Percentiles rank a stretch among this genome's conserved stretches.
Conservation (phyloP, 2,113 vertebrate species). For the Notiomystis cincta region DNA sequence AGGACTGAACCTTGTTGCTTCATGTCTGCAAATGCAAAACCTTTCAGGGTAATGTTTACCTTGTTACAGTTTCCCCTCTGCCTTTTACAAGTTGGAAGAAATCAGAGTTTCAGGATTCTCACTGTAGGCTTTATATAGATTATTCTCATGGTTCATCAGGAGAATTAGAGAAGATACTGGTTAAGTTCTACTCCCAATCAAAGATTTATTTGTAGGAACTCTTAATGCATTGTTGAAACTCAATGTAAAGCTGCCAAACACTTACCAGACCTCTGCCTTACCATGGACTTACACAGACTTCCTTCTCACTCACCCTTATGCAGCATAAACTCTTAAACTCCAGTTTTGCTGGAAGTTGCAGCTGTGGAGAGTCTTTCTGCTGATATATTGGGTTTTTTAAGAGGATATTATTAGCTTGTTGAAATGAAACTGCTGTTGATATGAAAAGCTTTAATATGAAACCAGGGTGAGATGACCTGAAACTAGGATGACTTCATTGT, state of each 20-base stretch:
- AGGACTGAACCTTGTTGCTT: neutral
- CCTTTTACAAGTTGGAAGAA: neutral
- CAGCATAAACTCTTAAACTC: constrained; percentile 39
- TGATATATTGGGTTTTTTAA: constrained; percentile 34
- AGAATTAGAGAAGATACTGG: neutral
- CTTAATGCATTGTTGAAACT: neutral
- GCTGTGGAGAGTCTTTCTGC: constrained; percentile 40
- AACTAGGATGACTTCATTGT: constrained; percentile 50
- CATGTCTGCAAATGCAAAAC: neutral
- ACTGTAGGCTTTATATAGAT: neutral
- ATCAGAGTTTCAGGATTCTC: neutral
- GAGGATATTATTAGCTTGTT: constrained; percentile 47
- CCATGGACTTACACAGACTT: neutral
- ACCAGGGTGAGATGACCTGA: constrained; percentile 16
- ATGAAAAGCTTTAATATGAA: constrained; percentile 31
- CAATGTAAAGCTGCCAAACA: neutral
- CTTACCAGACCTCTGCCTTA: neutral
- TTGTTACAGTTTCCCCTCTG: neutral
- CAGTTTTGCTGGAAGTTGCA: constrained; percentile 40
- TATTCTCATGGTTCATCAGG: neutral
- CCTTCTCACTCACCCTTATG: constrained; percentile 18
- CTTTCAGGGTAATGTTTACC: neutral
- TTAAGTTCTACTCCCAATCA: neutral
- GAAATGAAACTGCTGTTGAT: constrained; percentile 63
- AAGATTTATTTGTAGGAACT: neutral